Percentiles rank a stretch among this genome's conserved stretches.
Evolutionary conservation across 2,113 vertebrate genomes (phyloP).

Genomic region (Toxostoma redivivum): DNA sequence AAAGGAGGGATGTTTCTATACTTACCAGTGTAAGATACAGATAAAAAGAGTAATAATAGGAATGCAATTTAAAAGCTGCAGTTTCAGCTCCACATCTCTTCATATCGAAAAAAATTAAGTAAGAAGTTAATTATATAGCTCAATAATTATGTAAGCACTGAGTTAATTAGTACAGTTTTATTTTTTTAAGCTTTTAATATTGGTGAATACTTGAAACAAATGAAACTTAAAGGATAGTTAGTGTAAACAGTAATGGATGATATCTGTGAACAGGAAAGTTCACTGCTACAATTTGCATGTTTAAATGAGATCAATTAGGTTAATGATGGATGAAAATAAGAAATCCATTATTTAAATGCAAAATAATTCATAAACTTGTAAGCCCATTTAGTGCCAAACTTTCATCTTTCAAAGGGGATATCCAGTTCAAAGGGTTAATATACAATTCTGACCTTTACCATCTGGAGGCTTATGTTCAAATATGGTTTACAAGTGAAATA

Average conservation of each 20-base stretch:
- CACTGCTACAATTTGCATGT: conserved; percentile 38
- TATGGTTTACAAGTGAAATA: conserved; percentile 16
- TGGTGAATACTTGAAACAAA: neutral
- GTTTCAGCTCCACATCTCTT: neutral
- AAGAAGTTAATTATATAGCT: conserved; percentile 16
- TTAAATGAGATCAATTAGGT: conserved; percentile 69
- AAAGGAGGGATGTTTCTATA: neutral
- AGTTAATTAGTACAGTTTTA: conserved; percentile 3
- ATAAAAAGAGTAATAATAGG: neutral
- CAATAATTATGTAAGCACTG: neutral
- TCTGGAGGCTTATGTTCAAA: conserved; percentile 26
- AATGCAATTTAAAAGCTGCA: neutral
- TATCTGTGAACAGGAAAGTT: conserved; percentile 34
- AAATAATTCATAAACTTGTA: conserved; percentile 60
- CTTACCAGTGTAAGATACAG: neutral
- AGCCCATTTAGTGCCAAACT: conserved; percentile 61
- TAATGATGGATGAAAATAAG: conserved; percentile 69
- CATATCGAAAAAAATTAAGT: neutral
- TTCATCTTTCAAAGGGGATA: conserved; percentile 41
- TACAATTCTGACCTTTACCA: conserved; percentile 29
- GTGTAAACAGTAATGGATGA: conserved; percentile 16
- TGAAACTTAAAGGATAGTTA: neutral
- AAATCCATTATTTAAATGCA: conserved; percentile 63
- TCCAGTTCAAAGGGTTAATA: conserved; percentile 45
- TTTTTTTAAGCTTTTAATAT: conserved; percentile 18